Conservation (phyloP, 2,113 vertebrate genomes). For the Sclerurus mexicanus region DNA sequence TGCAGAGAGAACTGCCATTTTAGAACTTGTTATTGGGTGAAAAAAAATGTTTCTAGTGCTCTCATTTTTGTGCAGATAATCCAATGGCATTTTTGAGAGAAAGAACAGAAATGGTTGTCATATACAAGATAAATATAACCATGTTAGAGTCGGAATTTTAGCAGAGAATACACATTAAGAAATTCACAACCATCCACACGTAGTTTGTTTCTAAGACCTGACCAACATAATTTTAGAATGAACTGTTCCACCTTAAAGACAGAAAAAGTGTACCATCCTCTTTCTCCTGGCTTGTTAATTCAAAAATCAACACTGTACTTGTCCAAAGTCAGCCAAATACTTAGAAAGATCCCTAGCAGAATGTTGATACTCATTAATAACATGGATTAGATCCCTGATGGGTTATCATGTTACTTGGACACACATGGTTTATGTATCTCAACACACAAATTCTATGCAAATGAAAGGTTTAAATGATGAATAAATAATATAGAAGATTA, state of each 20-base stretch:
- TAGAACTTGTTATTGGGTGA: not conserved
- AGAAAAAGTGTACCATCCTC: not conserved
- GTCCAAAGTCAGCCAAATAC: not conserved
- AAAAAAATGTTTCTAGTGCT: not conserved
- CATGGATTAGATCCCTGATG: not conserved
- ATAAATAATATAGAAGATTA: not conserved
- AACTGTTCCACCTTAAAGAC: not conserved
- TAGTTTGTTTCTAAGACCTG: not conserved
- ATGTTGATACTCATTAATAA: not conserved
- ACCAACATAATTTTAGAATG: not conserved
- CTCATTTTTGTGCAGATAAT: not conserved
- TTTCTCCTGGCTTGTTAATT: not conserved
- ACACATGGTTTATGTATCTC: not conserved
- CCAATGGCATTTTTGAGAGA: not conserved
- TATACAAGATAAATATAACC: not conserved
- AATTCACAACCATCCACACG: not conserved
- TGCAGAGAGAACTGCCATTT: not conserved
- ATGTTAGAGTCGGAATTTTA: not conserved
- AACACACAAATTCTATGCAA: not conserved
- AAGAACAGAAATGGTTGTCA: not conserved
- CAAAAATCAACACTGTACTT: not conserved
- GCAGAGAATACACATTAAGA: not conserved
- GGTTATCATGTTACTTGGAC: not conserved
- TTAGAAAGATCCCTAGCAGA: not conserved
- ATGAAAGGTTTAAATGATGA: not conserved